Conservation (phyloP, 2,797 vertebrate genomes). For the Catharus ustulatus region DNA sequence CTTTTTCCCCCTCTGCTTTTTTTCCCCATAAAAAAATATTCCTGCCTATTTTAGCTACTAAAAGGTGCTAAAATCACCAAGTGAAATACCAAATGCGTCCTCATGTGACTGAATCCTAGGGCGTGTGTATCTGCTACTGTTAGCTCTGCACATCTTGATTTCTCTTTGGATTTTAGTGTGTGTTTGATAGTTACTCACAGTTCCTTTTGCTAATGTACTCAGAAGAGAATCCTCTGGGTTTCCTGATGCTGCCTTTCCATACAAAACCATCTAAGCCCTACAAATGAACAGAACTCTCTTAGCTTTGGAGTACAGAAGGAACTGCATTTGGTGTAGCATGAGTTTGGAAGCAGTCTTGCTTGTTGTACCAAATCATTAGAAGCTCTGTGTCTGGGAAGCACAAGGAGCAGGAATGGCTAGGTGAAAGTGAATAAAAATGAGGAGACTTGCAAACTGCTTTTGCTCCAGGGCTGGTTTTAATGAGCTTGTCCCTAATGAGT, state of each 20-base stretch:
- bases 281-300: slow-evolving; percentile 32
- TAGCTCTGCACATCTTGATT: not conserved
- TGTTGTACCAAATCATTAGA: slow-evolving; percentile 70
- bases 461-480: slow-evolving; percentile 88
- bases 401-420: slow-evolving; percentile 71
- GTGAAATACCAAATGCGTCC: not conserved
- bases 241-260: not conserved
- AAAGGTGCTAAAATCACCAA: not conserved
- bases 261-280: not conserved
- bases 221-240: not conserved
- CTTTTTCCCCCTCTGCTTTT: rapidly evolving
- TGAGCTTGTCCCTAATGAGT: slow-evolving; percentile 89
- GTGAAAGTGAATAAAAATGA: slow-evolving; percentile 83
- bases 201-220: not conserved
- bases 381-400: slow-evolving; percentile 67
- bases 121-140: rapidly evolving
- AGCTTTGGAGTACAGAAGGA: slow-evolving; percentile 68
- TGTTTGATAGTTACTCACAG: not conserved
- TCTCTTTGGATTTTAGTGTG: not conserved
- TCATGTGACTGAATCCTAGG: not conserved
- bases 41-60: not conserved
- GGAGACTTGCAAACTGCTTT: slow-evolving; percentile 82
- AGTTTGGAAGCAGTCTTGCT: slow-evolving; percentile 52
- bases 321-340: slow-evolving; percentile 22
- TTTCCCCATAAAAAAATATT: not conserved